phyloP scores from a whole-genome alignment of 2,797 vertebrate genomes.

The Setipinna tenuifilis region DNA sequence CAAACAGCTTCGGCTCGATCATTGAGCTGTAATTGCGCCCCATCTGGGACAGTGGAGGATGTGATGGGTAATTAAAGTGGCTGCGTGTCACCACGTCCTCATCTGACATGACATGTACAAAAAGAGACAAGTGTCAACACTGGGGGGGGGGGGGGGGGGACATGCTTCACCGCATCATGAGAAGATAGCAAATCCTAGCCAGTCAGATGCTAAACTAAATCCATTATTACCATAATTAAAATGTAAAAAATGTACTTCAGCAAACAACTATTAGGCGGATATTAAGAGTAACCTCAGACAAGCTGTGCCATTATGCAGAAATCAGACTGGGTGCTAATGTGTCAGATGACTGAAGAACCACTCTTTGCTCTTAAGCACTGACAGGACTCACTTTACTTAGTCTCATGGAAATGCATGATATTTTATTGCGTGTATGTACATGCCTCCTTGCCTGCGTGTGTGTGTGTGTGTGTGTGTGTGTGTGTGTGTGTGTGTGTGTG shows the following conservation, averaged over 20 bases:
- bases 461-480: not conserved
- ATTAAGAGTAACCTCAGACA: not conserved
- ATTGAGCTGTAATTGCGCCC: slow-evolving; percentile 4
- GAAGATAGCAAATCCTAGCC: not conserved
- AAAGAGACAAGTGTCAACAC: no score
- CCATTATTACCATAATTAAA: not conserved
- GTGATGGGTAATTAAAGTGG: slow-evolving; percentile 9
- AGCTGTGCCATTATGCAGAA: not conserved
- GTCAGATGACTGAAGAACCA: not conserved
- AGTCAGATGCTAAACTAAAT: not conserved
- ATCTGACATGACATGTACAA: not conserved
- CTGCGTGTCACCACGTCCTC: slow-evolving; percentile 2
- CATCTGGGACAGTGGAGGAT: not conserved
- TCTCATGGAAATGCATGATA: not conserved
- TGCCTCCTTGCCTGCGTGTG: not conserved
- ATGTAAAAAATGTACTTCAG: not conserved
- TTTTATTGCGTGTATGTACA: not conserved
- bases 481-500: no score
- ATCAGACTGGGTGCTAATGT: not conserved
- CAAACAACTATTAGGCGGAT: not conserved
- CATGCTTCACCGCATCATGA: no score
- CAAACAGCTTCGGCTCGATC: slow-evolving; percentile 1
- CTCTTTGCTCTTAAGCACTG: not conserved
- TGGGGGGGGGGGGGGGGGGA: no score
- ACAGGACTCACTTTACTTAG: not conserved